These are phyloP conservation scores for Chrysocyon brachyurus DNA, from an alignment of 2,797 vertebrate genomes.

Conservation along the genomic window DNA sequence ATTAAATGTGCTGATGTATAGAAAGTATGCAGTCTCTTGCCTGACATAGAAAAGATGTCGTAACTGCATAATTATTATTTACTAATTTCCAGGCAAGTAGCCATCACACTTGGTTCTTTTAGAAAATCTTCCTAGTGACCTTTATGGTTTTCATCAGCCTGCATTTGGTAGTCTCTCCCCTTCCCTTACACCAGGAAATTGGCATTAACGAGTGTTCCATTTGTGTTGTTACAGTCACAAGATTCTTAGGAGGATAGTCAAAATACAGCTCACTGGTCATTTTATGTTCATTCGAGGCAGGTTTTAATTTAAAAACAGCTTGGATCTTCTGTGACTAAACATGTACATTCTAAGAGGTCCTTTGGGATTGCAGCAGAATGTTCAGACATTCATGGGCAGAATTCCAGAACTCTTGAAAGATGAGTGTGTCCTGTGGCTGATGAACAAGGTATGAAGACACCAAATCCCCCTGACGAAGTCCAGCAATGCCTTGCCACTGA, in stretches of 20 bases:
- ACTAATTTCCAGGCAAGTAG: neutral
- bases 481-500: slow-evolving; percentile 58
- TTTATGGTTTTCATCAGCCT: neutral
- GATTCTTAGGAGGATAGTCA: neutral
- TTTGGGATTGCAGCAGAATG: neutral
- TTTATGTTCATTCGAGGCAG: neutral
- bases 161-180: neutral
- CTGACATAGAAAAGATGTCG: neutral
- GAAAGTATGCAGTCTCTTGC: neutral
- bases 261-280: neutral
- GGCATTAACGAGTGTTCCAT: neutral
- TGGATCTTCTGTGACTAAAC: neutral
- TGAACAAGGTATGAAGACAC: slow-evolving; percentile 80
- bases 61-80: neutral
- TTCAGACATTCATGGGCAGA: slow-evolving; percentile 25
- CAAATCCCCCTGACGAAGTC: slow-evolving; percentile 78
- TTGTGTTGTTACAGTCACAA: neutral
- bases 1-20: neutral
- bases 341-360: neutral
- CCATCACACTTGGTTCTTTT: neutral
- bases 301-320: slow-evolving; percentile 2
- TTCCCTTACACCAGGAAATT: neutral
- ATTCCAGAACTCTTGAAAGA: slow-evolving; percentile 80
- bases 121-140: neutral
- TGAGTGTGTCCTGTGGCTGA: slow-evolving; percentile 76